Evolutionary conservation across 1,140 invertebrate genomes (phyloP).

Genomic region (Ctenoplectra terminalis): DNA sequence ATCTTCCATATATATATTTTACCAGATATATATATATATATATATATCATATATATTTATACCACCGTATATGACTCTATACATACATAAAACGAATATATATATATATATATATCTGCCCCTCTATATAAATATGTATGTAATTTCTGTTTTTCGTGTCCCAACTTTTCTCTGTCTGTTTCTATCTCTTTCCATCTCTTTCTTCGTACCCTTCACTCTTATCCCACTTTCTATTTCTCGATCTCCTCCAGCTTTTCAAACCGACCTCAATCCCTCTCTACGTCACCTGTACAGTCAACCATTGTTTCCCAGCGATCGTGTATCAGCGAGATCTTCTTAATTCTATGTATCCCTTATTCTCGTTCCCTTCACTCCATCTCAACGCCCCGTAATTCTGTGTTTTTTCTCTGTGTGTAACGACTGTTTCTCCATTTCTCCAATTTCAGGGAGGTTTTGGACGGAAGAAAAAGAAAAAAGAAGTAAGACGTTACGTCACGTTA

Average conservation of each 20-base stretch:
- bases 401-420: constrained; percentile 82
- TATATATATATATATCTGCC: background rate
- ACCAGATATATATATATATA: constrained; percentile 33
- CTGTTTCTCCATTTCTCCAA: constrained; percentile 84
- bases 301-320: background rate
- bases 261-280: background rate
- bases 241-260: background rate
- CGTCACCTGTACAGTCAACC: background rate
- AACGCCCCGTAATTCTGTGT: constrained; percentile 69
- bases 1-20: constrained; percentile 20
- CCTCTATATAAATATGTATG: constrained; percentile 34
- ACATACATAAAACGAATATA: constrained; percentile 10
- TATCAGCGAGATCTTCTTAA: background rate
- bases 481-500: constrained; percentile 87
- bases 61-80: constrained; percentile 1
- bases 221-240: background rate
- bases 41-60: background rate
- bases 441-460: constrained; percentile 94
- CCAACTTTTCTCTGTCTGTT: background rate
- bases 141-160: constrained; percentile 29
- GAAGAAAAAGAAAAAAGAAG: constrained; percentile 98
- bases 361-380: background rate
- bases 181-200: constrained; percentile 39
- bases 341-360: background rate
- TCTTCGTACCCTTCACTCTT: background rate